Evolutionary conservation across 2,888 invertebrate genomes (phyloP).

Genomic region (Timema podura): DNA sequence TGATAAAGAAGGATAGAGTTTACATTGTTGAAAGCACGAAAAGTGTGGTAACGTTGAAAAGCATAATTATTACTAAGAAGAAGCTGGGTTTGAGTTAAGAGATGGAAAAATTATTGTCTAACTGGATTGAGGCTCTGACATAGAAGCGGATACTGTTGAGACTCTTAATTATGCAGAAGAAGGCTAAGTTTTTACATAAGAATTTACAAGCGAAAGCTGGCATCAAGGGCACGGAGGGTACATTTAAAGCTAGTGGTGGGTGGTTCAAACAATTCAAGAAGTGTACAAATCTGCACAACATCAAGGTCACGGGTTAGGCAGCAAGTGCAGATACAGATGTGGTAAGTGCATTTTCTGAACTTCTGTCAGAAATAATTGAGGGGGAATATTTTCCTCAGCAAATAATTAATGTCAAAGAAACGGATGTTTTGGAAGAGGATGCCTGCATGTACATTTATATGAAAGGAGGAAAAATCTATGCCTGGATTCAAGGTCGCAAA

Average conservation of each 20-base stretch:
- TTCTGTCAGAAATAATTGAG: neutral
- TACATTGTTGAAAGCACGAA: neutral
- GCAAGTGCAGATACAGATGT: neutral
- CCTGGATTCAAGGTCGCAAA: slow-evolving; percentile 1
- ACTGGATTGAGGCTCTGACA: neutral
- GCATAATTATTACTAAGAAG: neutral
- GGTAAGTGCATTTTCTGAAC: slow-evolving; percentile 1
- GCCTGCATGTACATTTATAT: neutral
- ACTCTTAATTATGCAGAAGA: neutral
- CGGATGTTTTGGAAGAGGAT: neutral
- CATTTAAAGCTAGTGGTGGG: slow-evolving; percentile 2
- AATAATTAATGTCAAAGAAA: neutral
- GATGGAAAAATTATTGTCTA: neutral
- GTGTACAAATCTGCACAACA: neutral
- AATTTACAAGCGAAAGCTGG: neutral
- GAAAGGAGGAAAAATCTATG: neutral
- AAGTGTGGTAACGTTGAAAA: neutral
- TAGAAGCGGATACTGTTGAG: neutral
- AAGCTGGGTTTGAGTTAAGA: neutral
- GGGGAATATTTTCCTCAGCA: neutral
- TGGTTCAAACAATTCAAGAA: neutral
- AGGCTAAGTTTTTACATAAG: neutral
- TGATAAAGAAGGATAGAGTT: neutral
- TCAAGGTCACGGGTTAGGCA: slow-evolving; percentile 1
- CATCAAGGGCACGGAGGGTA: neutral